A percentile compares a stretch with the other conserved stretches of the same genome.
These are phyloP conservation scores for Aphis craccivora DNA, from an alignment of 1,140 invertebrate genomes.

Conservation along the genomic window DNA sequence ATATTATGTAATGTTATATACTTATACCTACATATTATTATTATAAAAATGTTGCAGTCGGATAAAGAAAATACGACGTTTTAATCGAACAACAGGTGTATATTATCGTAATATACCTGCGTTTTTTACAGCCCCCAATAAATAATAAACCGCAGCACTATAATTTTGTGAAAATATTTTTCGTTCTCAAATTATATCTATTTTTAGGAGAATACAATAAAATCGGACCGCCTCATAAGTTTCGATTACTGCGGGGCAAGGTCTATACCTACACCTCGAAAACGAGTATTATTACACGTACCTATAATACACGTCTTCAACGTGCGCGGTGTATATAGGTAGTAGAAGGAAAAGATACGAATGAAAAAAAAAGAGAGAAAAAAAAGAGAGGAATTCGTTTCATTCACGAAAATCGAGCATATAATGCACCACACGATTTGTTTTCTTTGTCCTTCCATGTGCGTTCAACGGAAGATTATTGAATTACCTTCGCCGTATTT, in stretches of 20 bases:
- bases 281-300: neutral
- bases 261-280: neutral
- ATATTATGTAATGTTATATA: neutral
- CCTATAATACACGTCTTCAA: neutral
- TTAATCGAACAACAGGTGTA: constrained; percentile 4
- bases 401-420: neutral
- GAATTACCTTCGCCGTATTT: neutral
- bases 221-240: neutral
- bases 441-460: neutral
- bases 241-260: neutral
- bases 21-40: neutral
- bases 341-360: neutral
- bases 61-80: neutral
- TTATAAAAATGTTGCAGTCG: neutral
- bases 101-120: neutral
- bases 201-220: neutral
- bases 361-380: neutral
- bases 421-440: neutral
- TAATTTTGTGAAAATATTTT: constrained; percentile 3
- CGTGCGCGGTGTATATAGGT: neutral
- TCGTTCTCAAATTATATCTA: neutral
- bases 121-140: neutral
- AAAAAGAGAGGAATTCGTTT: neutral
- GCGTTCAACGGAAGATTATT: constrained; percentile 9
- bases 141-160: constrained; percentile 7